Conservation (phyloP, 2,797 vertebrate species). For the Epinephelus awoara region DNA sequence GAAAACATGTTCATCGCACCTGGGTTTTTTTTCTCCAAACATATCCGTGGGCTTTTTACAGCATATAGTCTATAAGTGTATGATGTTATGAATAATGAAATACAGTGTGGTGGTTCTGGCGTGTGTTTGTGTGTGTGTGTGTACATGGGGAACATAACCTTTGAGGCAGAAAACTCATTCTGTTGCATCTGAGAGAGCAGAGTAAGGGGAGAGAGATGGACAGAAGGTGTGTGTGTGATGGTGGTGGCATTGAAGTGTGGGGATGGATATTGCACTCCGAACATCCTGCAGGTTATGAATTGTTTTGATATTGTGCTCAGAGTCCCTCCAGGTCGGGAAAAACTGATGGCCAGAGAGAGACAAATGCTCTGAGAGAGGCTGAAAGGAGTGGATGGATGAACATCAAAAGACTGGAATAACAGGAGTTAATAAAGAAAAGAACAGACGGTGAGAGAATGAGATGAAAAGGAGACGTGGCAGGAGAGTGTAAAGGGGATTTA, state of each 20-base stretch:
- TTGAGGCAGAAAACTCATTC: constrained; percentile 47
- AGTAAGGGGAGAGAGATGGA: constrained; percentile 25
- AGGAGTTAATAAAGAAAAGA: constrained; percentile 59
- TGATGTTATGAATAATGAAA: constrained; percentile 25
- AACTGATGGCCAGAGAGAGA: constrained; percentile 23
- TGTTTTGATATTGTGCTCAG: constrained; percentile 71
- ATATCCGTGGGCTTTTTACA: neutral
- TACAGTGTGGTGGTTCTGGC: neutral
- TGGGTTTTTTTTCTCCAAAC: neutral
- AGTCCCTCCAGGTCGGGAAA: constrained; percentile 50
- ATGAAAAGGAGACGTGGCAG: constrained; percentile 36
- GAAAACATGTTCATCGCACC: neutral
- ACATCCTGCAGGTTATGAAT: constrained; percentile 72
- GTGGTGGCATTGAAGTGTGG: constrained; percentile 26
- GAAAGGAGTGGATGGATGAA: constrained; percentile 34
- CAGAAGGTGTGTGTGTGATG: constrained; percentile 20
- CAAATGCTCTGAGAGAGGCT: constrained; percentile 40
- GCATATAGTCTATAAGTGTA: neutral
- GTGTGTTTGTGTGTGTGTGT: constrained; percentile 1
- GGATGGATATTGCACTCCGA: constrained; percentile 63
- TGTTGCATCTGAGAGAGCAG: constrained; percentile 42
- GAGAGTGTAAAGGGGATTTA: constrained; percentile 39
- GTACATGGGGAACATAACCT: constrained; percentile 27
- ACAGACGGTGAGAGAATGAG: constrained; percentile 14
- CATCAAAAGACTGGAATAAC: constrained; percentile 43